Evolutionary conservation across 2,888 invertebrate genomes (phyloP), one percentile per base, ranked within the genome.

Genomic region (Trissolcus japonicus): DNA sequence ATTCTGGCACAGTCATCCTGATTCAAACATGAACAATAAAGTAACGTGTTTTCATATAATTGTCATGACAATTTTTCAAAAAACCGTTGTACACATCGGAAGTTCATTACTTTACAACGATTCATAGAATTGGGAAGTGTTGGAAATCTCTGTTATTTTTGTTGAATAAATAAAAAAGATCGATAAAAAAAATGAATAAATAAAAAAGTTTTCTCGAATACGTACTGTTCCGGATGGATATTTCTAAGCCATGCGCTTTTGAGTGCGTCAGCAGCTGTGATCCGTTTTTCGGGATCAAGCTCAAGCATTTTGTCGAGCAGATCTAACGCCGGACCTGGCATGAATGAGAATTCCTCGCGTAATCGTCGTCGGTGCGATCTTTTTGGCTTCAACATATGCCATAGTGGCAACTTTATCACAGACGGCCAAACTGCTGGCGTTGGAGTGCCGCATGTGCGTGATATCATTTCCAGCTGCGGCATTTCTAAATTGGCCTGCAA

Each of bases 351-450:
- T 85, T 98, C 96, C 83, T 99, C 98, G 35, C 97, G 92, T 65
- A 99, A 91, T 81, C 95, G 93, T 78, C 99, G 92, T 83, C 96
- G 92, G 91, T 98, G 95, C 81, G 94, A 93, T 85, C 96, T 95
- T 91, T 97, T 98, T 43, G 97, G 96, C 84, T 97, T 95, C 55
- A 99, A 92, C 29, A 96, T 95, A 88, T 95, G 94, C 93, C 96
- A 99, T 3, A 96, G 92, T 0, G 98, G 98, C 82, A 99, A 91
- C 87, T 95, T 94, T 79, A 97, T 96, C 57, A 99, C 98, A 86
- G 95, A 93, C 7, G 99, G 99, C 99, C 99, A 99, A 46, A 96
- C 96, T 51, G 97, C 97, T 0, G 98, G 98, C 46, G 95, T 94
- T 0, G 99, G 98, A 0, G 98, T 96, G 16, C 99, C 99, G 91